Base-by-base conservation (phyloP, 2,888 invertebrate genomes). In the Acleris laterana region DNA sequence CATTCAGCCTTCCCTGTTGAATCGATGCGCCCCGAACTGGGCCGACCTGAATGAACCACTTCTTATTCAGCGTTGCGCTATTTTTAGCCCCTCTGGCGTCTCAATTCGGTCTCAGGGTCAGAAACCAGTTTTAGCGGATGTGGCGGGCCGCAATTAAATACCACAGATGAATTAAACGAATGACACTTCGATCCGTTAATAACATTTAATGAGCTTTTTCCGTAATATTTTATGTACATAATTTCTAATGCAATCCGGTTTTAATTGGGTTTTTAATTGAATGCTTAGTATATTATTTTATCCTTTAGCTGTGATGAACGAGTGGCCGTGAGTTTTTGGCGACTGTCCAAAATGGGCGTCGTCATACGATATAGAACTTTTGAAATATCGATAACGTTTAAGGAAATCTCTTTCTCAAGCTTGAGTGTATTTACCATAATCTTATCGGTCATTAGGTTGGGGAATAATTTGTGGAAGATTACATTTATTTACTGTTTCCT, bases 1-100 rank as follows among this genome's bases (percentile, higher is more conserved):
- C 90, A 90, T 92, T 90, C 90, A 90, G 84, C 87, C 87, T 84
- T 81, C 77, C 76, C 71, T 83, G 79, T 75, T 89, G 87, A 91
- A 91, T 90, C 91, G 88, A 91, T 89, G 89, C 83, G 80, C 77
- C 79, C 78, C 71, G 78, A 89, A 86, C 84, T 88, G 81, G 90
- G 91, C 85, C 90, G 84, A 78, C 74, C 82, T 91, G 87, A 92
- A 91, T 91, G 90, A 81, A 84, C 76, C 82, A 78, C 84, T 81
- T 75, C 80, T 62, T 83, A 86, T 88, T 88, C 86, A 86, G 79
- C 76, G 81, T 80, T 77, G 72, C 64, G 77, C 84, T 90, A 90
- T 90, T 86, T 90, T 85, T 90, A 88, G 85, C 77, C 71, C 66
- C 69, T 72, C 76, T 76, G 82, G 78, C 79, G 56, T 59, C 63